These are phyloP conservation scores for Sinocyclocheilus maitianheensis DNA, from an alignment of 2,113 vertebrate genomes.

Conservation along the genomic window DNA sequence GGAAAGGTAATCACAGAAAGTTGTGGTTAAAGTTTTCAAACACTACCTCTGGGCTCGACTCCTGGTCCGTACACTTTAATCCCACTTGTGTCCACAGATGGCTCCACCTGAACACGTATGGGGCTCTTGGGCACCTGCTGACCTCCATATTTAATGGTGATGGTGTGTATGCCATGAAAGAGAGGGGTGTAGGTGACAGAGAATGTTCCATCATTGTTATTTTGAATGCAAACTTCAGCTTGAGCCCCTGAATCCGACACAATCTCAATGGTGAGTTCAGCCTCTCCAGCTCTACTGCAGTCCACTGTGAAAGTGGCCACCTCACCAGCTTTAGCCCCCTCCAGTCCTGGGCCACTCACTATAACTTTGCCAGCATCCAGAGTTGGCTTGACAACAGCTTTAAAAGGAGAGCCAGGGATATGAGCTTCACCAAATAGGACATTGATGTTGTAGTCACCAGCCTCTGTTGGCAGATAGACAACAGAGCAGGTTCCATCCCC, in stretches of 20 bases:
- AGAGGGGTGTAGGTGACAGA: slow-evolving; percentile 89
- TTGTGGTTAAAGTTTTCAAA: not conserved
- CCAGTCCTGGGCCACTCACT: slow-evolving; percentile 86
- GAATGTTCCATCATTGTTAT: slow-evolving; percentile 89
- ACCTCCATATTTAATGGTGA: slow-evolving; percentile 92
- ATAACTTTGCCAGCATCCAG: slow-evolving; percentile 89
- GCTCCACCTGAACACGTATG: slow-evolving; percentile 84
- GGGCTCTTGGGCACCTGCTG: slow-evolving; percentile 88
- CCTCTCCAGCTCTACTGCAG: slow-evolving; percentile 87
- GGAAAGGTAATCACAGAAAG: not conserved
- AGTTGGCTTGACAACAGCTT: slow-evolving; percentile 77
- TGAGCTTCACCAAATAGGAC: slow-evolving; percentile 87
- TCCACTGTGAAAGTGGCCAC: slow-evolving; percentile 87
- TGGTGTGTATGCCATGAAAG: slow-evolving; percentile 87
- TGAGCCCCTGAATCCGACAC: slow-evolving; percentile 85
- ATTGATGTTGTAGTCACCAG: slow-evolving; percentile 87
- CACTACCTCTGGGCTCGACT: slow-evolving; percentile 87
- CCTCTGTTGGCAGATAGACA: slow-evolving; percentile 86
- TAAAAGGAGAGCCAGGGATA: slow-evolving; percentile 91
- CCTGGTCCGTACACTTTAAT: slow-evolving; percentile 91
- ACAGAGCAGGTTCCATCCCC: slow-evolving; percentile 89
- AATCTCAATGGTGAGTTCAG: slow-evolving; percentile 93
- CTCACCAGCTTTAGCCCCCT: slow-evolving; percentile 82
- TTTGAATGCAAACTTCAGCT: slow-evolving; percentile 89
- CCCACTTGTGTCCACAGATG: slow-evolving; percentile 82